Evolutionary conservation across 1,140 invertebrate genomes (phyloP), one percentile per base, ranked within the genome.

Genomic region (Acromyrmex charruanus): DNA sequence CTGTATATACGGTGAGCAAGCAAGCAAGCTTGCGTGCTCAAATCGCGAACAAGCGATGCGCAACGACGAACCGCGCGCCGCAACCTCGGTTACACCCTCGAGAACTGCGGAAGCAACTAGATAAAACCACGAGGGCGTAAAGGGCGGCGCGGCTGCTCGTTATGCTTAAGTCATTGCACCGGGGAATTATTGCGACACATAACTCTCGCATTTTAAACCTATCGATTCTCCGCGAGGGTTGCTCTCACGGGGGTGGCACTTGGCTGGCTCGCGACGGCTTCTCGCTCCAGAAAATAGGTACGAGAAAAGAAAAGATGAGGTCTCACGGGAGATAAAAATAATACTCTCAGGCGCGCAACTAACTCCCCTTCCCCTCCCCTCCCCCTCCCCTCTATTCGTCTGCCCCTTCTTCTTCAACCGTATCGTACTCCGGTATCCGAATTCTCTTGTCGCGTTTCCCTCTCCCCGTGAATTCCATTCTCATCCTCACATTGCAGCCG

Each of bases 131-230:
- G 35, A 21, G 68, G 61, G 65, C 75, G 58, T 84, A 77, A 82
- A 89, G 66, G 55, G 44, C 28, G 77, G 51, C 49, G 49, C 63
- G 63, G n/a, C 7, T 69, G 31, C 77, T 81, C 86, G 21, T 72
- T 49, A 63, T 63, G 39, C 77, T 63, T 68, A 81, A 75, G 63
- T 63, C 74, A 71, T 69, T 82, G 66, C 66, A 72, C 55, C 55
- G 39, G 55, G 69, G 69, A 84, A 84, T 84, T 84, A 75, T 25
- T 49, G 75, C 63, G 35, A 31, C 39, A 35, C 72, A 85, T 89
- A 89, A 90, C 68, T 91, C 87, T 88, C 84, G 84, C 85, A 89
- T 88, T 81, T 88, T 88, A 89, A 88, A 89, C 58, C 84, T 86
- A 90, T 88, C 88, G 87, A 91, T 90, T 87, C 87, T 10, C 9